These are phyloP conservation scores for Neosilurus mollespiculum DNA, from an alignment of 2,797 vertebrate genomes.

Conservation along the genomic window DNA sequence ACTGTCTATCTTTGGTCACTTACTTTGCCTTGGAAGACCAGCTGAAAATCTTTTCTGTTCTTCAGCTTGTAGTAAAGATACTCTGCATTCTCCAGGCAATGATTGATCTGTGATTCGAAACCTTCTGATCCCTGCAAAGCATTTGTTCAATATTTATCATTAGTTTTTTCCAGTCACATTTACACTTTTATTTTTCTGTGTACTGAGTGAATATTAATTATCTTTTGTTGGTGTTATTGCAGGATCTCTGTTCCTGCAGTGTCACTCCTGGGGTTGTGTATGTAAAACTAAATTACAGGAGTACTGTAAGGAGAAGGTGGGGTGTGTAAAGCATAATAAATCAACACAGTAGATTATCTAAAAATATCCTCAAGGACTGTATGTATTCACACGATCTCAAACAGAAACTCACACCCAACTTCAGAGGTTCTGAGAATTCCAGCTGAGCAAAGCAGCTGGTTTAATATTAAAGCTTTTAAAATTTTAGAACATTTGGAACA, in stretches of 20 bases:
- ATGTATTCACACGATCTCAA: not conserved
- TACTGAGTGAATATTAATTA: not conserved
- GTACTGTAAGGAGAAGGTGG: not conserved
- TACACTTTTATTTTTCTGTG: not conserved
- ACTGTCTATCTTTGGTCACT: constrained; percentile 15
- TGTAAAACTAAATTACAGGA: not conserved
- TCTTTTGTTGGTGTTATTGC: not conserved
- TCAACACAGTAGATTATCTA: not conserved
- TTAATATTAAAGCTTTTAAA: too few species aligned
- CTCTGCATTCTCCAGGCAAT: constrained; percentile 74
- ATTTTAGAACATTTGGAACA: too few species aligned
- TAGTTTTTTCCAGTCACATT: not conserved
- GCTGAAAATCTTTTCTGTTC: constrained; percentile 69
- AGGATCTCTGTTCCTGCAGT: not conserved
- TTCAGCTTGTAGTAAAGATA: constrained; percentile 73
- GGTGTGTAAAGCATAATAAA: not conserved
- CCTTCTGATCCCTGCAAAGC: constrained; percentile 66
- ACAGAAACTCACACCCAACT: too few species aligned
- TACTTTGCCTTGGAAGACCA: constrained; percentile 72
- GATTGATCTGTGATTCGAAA: constrained; percentile 74
- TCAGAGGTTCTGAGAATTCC: too few species aligned
- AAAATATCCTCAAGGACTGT: not conserved
- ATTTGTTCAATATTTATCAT: not conserved
- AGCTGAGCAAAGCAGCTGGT: too few species aligned
- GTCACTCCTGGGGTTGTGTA: too few species aligned